phyloP scores from a whole-genome alignment of 2,888 invertebrate species.

The Nemurella pictetii region DNA sequence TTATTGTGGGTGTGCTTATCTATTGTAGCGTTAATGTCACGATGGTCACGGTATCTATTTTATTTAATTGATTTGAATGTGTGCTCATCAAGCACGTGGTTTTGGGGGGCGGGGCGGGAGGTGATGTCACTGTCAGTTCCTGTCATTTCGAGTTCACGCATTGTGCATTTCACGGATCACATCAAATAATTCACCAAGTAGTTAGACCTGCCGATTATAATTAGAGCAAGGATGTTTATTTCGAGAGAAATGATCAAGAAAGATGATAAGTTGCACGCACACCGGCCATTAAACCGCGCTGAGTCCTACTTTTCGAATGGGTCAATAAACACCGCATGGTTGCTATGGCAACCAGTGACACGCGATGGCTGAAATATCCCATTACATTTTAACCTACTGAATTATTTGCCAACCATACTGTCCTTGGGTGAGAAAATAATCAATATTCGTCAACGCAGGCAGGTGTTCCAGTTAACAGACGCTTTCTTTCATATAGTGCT shows the following conservation, averaged over 20 bases:
- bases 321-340: conserved; percentile 7
- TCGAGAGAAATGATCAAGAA: neutral
- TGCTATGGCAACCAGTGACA: neutral
- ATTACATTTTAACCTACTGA: conserved; percentile 8
- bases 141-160: neutral
- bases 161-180: neutral
- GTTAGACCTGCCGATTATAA: neutral
- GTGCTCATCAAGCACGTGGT: neutral
- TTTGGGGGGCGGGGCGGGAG: neutral
- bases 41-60: neutral
- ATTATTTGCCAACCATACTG: conserved; percentile 9
- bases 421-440: conserved; percentile 25
- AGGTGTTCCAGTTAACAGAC: neutral
- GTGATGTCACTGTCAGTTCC: neutral
- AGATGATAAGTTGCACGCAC: neutral
- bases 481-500: neutral
- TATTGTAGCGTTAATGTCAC: neutral
- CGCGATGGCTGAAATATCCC: neutral
- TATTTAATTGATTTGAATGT: neutral
- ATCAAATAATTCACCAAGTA: neutral
- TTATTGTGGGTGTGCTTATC: neutral
- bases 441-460: conserved; percentile 8
- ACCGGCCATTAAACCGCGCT: neutral
- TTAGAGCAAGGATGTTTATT: neutral
- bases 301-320: neutral